Percentiles rank a stretch among this genome's conserved stretches.
phyloP scores from a whole-genome alignment of 2,888 invertebrate genomes.

The Hypercompe scribonia region DNA sequence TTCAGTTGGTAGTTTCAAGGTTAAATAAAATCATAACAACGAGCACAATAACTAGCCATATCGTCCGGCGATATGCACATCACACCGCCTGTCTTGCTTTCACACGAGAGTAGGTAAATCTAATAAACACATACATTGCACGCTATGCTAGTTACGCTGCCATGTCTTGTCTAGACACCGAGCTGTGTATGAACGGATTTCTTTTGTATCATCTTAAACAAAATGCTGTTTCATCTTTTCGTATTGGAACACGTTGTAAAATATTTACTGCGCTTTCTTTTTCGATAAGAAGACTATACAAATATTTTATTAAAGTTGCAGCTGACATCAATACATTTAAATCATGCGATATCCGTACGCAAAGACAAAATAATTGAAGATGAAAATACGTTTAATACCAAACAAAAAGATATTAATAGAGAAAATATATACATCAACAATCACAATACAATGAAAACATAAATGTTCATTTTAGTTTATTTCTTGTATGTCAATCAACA shows the following conservation, averaged over 20 bases:
- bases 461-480: too few relatives aligned
- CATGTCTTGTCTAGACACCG: conserved; percentile 8
- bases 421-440: too few relatives aligned
- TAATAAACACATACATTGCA: conserved; percentile 26
- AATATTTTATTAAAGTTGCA: background rate
- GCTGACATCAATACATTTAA: too few relatives aligned
- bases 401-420: too few relatives aligned
- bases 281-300: background rate
- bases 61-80: background rate
- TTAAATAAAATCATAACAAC: background rate
- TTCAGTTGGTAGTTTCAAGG: background rate
- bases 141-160: background rate
- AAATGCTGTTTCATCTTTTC: conserved; percentile 6
- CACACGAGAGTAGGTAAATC: conserved; percentile 19
- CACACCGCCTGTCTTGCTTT: background rate
- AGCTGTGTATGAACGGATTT: conserved; percentile 4
- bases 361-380: too few relatives aligned
- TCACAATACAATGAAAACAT: too few relatives aligned
- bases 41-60: background rate
- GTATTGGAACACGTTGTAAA: background rate
- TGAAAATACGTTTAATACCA: too few relatives aligned
- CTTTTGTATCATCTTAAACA: conserved; percentile 4
- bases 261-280: background rate
- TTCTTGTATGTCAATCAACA: too few relatives aligned
- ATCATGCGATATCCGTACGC: background rate